Evolutionary conservation across 2,888 invertebrate species (phyloP).

Genomic region (Epicampocera succincta): DNA sequence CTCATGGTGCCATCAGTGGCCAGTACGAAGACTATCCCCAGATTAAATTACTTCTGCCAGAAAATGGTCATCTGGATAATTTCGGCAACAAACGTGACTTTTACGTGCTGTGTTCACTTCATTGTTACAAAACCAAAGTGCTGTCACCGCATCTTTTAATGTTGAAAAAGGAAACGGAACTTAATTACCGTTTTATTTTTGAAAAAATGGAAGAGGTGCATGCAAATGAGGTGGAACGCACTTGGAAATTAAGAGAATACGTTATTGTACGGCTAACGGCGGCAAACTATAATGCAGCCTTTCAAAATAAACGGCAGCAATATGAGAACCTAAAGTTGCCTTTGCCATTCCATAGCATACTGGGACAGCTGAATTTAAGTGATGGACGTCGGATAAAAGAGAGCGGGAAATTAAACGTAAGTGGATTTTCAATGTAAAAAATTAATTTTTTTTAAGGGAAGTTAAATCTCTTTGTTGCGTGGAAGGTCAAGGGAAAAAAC

Average conservation of each 20-base stretch:
- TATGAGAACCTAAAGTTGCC: constrained; percentile 19
- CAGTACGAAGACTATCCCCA: constrained; percentile 35
- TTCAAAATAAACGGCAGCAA: constrained; percentile 10
- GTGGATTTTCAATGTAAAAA: background rate
- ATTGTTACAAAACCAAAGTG: background rate
- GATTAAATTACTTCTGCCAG: constrained; percentile 32
- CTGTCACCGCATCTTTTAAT: constrained; percentile 46
- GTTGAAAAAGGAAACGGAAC: background rate
- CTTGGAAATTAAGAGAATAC: constrained; percentile 41
- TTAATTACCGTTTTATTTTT: constrained; percentile 35
- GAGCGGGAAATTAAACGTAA: constrained; percentile 42
- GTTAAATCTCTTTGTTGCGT: no score
- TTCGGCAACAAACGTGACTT: constrained; percentile 42
- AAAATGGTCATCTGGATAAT: constrained; percentile 23
- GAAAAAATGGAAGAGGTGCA: constrained; percentile 30
- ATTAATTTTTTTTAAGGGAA: no score
- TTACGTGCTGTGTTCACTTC: constrained; percentile 52
- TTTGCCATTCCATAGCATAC: background rate
- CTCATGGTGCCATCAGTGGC: constrained; percentile 45
- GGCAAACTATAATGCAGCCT: constrained; percentile 3
- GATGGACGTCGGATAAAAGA: background rate
- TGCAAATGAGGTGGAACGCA: background rate
- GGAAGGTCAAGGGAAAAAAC: no score
- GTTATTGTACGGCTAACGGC: constrained; percentile 45
- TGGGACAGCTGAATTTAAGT: constrained; percentile 20